Evolutionary conservation across 2,113 vertebrate genomes (phyloP), one percentile per base, ranked within the genome.

Genomic region (Semicossyphus pulcher): DNA sequence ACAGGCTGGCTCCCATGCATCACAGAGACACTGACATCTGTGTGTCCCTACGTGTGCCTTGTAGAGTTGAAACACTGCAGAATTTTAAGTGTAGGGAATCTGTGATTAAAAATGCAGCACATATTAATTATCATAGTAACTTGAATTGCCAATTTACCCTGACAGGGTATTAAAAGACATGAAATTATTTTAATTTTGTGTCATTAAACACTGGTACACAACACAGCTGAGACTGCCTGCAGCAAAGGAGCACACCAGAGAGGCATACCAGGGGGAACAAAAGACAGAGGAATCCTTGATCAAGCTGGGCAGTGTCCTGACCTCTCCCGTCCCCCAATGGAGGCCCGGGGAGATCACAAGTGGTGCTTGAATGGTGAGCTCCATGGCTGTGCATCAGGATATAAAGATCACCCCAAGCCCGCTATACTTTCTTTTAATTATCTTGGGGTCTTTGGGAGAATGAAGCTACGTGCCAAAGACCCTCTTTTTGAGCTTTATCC

Each of bases 1-100:
- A 61, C 78, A 84, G 52, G 64, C 83, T 15, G 72, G 86, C 79
- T 28, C 68, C 62, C 60, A 76, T 90, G 83, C 75, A 86, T 88
- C 85, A 86, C 26, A 76, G 34, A 76, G 42, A 67, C 76, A 4
- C 75, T 63, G 84, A 84, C 85, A 83, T 86, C 73, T 78, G 70
- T 36, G 79, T 48, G 71, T 79, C 74, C 77, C 83, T 74, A 29
- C 12, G 32, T 66, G 80, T 39, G 81, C 59, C 65, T 62, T 65
- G 78, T 60, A 39, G 51, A 48, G 41, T n/a, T 36, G 36, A 23
- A 77, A 47, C n/a, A 44, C 2, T 29, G 49, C 39, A 45, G 48
- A 15, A 63, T 54, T 78, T 80, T 47, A 56, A 57, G 45, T 32
- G 36, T 36, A 61, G 41, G 60, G 26, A 73, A 75, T 68, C 47